These are phyloP conservation scores for Polypedilum pembai DNA, from an alignment of 1,140 invertebrate species.

Conservation along the genomic window DNA sequence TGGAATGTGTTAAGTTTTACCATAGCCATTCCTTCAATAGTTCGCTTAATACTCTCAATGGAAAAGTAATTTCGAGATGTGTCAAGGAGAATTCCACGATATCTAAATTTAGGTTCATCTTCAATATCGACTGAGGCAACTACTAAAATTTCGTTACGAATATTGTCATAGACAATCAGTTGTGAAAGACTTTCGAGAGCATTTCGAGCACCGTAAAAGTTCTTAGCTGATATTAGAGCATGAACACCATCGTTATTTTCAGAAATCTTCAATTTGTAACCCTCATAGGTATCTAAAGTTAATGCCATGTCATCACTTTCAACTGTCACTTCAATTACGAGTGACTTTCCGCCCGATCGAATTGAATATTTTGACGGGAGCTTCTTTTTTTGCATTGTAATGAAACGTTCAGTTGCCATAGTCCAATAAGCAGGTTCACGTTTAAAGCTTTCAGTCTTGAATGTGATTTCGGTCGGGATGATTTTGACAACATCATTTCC, in stretches of 20 bases:
- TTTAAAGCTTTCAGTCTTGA: slow-evolving; percentile 32
- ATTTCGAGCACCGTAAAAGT: slow-evolving; percentile 67
- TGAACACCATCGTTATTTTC: slow-evolving; percentile 47
- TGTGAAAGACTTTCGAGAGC: slow-evolving; percentile 72
- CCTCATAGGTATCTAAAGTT: slow-evolving; percentile 57
- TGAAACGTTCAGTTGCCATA: slow-evolving; percentile 35
- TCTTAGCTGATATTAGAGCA: slow-evolving; percentile 53
- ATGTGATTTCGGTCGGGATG: slow-evolving; percentile 43
- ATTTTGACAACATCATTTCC: slow-evolving; percentile 53
- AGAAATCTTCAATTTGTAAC: slow-evolving; percentile 53
- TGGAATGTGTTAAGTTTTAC: slow-evolving; percentile 80
- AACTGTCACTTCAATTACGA: slow-evolving; percentile 39
- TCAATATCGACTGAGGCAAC: slow-evolving; percentile 51
- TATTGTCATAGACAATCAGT: slow-evolving; percentile 62
- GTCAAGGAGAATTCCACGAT: slow-evolving; percentile 69
- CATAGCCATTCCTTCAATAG: slow-evolving; percentile 70
- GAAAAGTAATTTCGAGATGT: slow-evolving; percentile 67
- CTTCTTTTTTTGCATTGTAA: slow-evolving; percentile 31
- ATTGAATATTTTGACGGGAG: slow-evolving; percentile 37
- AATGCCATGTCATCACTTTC: slow-evolving; percentile 35
- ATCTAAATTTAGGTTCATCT: slow-evolving; percentile 64
- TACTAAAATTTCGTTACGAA: slow-evolving; percentile 44
- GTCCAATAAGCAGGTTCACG: slow-evolving; percentile 34
- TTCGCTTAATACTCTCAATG: slow-evolving; percentile 59
- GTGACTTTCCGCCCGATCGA: slow-evolving; percentile 35